phyloP scores from a whole-genome alignment of 2,888 invertebrate species.

The Aphrophora alni region DNA sequence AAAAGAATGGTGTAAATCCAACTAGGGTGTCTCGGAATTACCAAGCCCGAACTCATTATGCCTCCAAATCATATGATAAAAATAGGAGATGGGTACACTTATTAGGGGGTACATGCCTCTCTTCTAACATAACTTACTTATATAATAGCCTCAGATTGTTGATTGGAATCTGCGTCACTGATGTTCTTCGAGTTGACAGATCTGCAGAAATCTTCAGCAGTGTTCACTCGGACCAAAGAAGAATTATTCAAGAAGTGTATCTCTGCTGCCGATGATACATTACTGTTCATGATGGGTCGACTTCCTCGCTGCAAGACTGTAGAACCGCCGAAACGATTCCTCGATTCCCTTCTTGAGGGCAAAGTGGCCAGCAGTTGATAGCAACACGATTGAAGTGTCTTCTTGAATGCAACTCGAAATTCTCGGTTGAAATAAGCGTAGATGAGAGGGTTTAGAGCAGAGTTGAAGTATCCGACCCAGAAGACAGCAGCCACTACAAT shows the following conservation, averaged over 20 bases:
- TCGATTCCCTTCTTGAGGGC: constrained; percentile 55
- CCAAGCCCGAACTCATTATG: too few species aligned
- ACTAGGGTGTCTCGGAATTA: too few species aligned
- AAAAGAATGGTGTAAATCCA: too few species aligned
- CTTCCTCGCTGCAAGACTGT: constrained; percentile 17
- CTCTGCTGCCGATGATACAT: constrained; percentile 53
- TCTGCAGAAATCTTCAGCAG: constrained; percentile 42
- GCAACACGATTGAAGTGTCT: constrained; percentile 81
- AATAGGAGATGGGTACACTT: too few species aligned
- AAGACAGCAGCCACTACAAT: constrained; percentile 89
- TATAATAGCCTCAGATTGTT: constrained; percentile 36
- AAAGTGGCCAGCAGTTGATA: constrained; percentile 58
- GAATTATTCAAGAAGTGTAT: constrained; percentile 49
- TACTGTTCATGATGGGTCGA: constrained; percentile 58
- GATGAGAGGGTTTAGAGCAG: constrained; percentile 94
- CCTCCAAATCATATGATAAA: too few species aligned
- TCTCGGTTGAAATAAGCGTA: constrained; percentile 98
- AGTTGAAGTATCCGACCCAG: constrained; percentile 98
- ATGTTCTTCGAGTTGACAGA: not conserved
- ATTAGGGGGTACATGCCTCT: too few species aligned
- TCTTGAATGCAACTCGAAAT: constrained; percentile 93
- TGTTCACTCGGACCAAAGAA: constrained; percentile 45
- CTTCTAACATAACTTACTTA: not conserved
- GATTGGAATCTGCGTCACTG: constrained; percentile 27
- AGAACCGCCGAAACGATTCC: constrained; percentile 15